Percentiles rank a stretch among this genome's conserved stretches.
Conservation (phyloP, 2,888 invertebrate genomes). For the Apeira syringaria region DNA sequence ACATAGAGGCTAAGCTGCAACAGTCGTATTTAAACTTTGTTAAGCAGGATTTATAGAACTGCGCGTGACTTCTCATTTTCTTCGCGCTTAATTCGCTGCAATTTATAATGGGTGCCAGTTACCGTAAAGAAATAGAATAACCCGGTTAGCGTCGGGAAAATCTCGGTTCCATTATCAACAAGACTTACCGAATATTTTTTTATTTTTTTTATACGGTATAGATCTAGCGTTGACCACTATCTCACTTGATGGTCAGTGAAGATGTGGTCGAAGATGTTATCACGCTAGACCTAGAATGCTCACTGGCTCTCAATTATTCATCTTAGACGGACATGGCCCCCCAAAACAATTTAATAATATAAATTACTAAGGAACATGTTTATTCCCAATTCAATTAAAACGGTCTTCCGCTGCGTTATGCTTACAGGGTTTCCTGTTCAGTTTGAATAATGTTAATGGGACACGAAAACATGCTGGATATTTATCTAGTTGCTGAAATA, state of each 20-base stretch:
- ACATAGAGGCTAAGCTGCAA: conserved; percentile 5
- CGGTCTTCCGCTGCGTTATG: conserved; percentile 27
- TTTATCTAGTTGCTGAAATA: conserved; percentile 26
- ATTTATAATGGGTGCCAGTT: conserved; percentile 27
- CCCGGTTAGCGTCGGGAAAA: conserved; percentile 19
- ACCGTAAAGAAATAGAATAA: conserved; percentile 23
- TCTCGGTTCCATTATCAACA: conserved; percentile 3
- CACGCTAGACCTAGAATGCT: too few species aligned
- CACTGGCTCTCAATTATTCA: too few species aligned
- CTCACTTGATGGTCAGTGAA: too few species aligned
- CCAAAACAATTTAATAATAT: conserved; percentile 9
- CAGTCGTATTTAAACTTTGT: conserved; percentile 22
- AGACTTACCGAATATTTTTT: conserved; percentile 4
- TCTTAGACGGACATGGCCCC: too few species aligned
- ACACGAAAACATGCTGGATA: conserved; percentile 23
- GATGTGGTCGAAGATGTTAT: too few species aligned
- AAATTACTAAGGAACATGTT: conserved; percentile 16
- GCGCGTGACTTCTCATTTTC: conserved; percentile 30
- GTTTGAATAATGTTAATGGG: conserved; percentile 28
- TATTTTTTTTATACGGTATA: too few species aligned
- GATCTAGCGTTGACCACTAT: too few species aligned
- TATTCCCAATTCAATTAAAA: conserved; percentile 29
- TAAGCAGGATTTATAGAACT: conserved; percentile 25
- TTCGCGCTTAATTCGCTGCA: conserved; percentile 26
- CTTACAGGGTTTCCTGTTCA: conserved; percentile 27